A percentile compares a stretch with the other conserved stretches of the same genome.
phyloP scores from a whole-genome alignment of 37 sponge, comb jelly and placozoan species.

The Aplysina aerophoba region DNA sequence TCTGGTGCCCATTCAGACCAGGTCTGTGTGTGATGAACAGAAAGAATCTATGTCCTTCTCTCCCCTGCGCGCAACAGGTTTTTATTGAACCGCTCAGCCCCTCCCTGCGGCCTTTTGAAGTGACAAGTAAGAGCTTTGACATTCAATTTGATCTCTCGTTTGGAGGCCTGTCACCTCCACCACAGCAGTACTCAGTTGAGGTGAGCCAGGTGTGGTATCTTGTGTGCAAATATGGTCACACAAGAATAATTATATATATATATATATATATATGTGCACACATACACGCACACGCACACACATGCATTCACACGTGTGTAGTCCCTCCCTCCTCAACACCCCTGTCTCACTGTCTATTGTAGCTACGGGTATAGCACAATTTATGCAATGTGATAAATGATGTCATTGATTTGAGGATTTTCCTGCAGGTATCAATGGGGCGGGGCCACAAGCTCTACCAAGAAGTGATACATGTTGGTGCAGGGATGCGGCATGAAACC shows the following conservation, averaged over 20 bases:
- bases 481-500: neutral
- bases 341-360: too few species aligned
- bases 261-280: neutral
- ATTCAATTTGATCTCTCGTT: slow-evolving; percentile 4
- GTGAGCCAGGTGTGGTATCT: neutral
- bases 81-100: neutral
- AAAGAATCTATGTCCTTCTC: too few species aligned
- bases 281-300: neutral
- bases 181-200: neutral
- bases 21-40: too few species aligned
- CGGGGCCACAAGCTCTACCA: neutral
- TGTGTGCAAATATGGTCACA: neutral
- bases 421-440: slow-evolving; percentile 30
- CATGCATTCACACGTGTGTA: neutral
- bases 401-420: neutral
- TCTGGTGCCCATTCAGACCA: too few species aligned
- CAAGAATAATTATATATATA: neutral
- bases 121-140: neutral
- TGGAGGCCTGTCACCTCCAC: slow-evolving; percentile 4
- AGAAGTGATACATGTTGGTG: neutral
- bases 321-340: too few species aligned
- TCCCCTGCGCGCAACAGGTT: neutral
- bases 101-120: neutral
- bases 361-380: too few species aligned
- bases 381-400: neutral